Evolutionary conservation across 1,140 invertebrate species (phyloP), one percentile per base, ranked within the genome.

Genomic region (Meloidogyne hapla): DNA sequence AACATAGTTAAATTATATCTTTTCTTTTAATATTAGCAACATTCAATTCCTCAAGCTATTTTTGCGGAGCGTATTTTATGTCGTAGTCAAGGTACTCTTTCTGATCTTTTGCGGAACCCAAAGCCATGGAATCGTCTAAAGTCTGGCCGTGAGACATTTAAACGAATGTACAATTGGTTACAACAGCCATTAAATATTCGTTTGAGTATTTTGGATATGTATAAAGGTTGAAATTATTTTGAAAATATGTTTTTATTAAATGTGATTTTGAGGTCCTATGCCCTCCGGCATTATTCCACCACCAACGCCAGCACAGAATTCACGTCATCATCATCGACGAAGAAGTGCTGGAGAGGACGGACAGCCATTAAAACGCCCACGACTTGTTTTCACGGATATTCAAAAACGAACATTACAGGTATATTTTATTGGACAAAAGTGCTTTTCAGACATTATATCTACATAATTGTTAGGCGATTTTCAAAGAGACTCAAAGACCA

Each of bases 341-440:
- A 64, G 61, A 6, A 63, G 61, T 2, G 61, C 28, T 33, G 75
- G 69, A 65, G 78, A 81, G 21, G 82, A 72, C 12, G 77, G 77
- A 3, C 69, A 83, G 15, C 81, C 93, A 93, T 88, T 68, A 13
- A 99, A 99, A 92, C 98, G 98, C 90, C 95, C 96, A 78, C 93
- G 96, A 88, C 92, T 99, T 89, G 96, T 99, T 90, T 99, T 99
- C 91, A 99, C 96, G 87, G 96, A 99, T 91, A 93, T 99, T 87
- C 96, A 99, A 91, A 92, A 96, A 88, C 93, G 96, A 91, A 99
- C 96, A 89, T 92, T 99, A 2, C 77, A 78, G 69, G 77, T 78
- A 38, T 18, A 18, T 18, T 25, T 40, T 61, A n/a, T 61, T 40
- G 69, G 74, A 8, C 21, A 18, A 69, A 18, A 8, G 61, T 25